phyloP scores from a whole-genome alignment of 2,113 vertebrate genomes.

The Gobius niger region DNA sequence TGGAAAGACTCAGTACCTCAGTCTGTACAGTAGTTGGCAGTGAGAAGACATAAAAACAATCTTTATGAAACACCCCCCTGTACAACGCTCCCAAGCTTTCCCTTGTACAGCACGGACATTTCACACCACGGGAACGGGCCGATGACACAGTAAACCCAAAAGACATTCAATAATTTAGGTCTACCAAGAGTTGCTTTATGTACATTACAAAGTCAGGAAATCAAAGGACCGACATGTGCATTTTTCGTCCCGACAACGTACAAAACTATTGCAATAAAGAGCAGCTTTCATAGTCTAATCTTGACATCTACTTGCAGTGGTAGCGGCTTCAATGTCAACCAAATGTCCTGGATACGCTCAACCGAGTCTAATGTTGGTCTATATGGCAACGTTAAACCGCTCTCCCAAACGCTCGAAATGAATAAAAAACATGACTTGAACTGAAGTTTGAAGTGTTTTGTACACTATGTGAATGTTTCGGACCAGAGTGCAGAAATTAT shows the following conservation, averaged over 20 bases:
- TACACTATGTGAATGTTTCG: slow-evolving; percentile 40
- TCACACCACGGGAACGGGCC: slow-evolving; percentile 64
- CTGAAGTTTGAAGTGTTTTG: slow-evolving; percentile 46
- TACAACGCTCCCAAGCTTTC: slow-evolving; percentile 39
- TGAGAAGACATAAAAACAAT: slow-evolving; percentile 66
- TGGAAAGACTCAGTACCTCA: slow-evolving; percentile 68
- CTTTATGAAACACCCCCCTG: slow-evolving; percentile 40
- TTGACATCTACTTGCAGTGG: slow-evolving; percentile 70
- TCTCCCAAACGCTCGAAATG: slow-evolving; percentile 24
- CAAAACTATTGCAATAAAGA: slow-evolving; percentile 76
- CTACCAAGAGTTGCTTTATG: slow-evolving; percentile 63
- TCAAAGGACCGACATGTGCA: slow-evolving; percentile 59
- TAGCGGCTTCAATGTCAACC: slow-evolving; percentile 57
- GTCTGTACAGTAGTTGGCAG: slow-evolving; percentile 73
- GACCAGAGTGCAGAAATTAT: slow-evolving; percentile 44
- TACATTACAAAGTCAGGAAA: slow-evolving; percentile 72
- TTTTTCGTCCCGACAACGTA: slow-evolving; percentile 68
- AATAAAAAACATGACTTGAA: slow-evolving; percentile 44
- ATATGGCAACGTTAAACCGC: slow-evolving; percentile 29
- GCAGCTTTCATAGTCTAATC: slow-evolving; percentile 72
- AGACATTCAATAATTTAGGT: slow-evolving; percentile 74
- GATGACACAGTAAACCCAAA: slow-evolving; percentile 64
- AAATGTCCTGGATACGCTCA: slow-evolving; percentile 8
- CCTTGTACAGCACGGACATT: slow-evolving; percentile 60
- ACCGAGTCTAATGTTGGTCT: neutral